Conservation (phyloP, 2,797 vertebrate genomes). For the Sebastolobus alascanus region DNA sequence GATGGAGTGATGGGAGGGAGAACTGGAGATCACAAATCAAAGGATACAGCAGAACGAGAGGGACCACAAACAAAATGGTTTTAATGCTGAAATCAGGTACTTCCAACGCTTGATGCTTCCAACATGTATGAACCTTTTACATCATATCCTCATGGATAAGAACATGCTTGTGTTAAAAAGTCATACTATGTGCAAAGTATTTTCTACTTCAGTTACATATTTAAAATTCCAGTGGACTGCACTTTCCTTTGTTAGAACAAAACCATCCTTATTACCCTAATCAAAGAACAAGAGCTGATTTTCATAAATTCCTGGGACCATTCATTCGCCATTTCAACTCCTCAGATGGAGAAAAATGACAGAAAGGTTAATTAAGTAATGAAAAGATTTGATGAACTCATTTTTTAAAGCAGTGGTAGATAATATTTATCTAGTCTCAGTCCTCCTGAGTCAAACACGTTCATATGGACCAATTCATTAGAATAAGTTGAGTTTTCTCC, state of each 20-base stretch:
- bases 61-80: constrained; percentile 18
- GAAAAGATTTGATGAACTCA: constrained; percentile 15
- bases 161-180: not conserved
- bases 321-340: constrained; percentile 5
- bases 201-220: not conserved
- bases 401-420: constrained; percentile 9
- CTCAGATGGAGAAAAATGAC: not conserved
- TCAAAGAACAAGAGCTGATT: constrained; percentile 12
- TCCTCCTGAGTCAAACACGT: not conserved
- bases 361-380: constrained; percentile 38
- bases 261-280: not conserved
- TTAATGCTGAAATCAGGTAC: constrained; percentile 3
- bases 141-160: not conserved
- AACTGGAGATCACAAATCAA: constrained; percentile 60
- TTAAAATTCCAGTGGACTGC: not conserved
- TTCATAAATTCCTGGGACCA: not conserved
- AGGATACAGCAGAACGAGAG: constrained; percentile 33
- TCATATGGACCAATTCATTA: constrained; percentile 15
- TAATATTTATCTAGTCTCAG: constrained; percentile 35
- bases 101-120: not conserved
- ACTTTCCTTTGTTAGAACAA: not conserved
- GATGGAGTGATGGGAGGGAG: constrained; percentile 50
- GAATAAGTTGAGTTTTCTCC: not conserved
- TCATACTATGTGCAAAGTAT: not conserved
- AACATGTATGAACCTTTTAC: not conserved